Base-by-base conservation (phyloP, 2,888 invertebrate genomes). In the Tachystola acroxantha region DNA sequence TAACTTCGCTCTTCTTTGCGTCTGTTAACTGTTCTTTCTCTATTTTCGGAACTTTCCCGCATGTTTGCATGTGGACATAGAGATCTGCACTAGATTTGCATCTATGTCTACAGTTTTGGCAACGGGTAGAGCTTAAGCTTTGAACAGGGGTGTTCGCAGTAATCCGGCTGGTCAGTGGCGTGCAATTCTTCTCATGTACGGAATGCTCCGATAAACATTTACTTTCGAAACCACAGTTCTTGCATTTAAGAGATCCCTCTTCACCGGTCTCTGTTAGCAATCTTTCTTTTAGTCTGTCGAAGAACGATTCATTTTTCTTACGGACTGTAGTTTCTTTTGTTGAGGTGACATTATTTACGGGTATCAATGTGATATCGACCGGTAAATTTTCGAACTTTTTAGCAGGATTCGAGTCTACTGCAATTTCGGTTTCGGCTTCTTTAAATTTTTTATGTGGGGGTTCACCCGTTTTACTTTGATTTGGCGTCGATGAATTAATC, bases 81-180 rank as follows among this genome's bases (percentile, higher is more conserved):
- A 96, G 86, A 76, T 95, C 96, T 2, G 91, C 89, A 52, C 94
- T 94, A 14, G 94, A 94, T 78, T 96, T 96, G 74, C 95, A 96
- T 42, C 95, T 89, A 68, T 94, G 95, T 46, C 95, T 90, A 69
- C 96, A 96, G 65, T 93, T 92, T 72, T 95, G 95, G 67, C 96
- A 96, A 40, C 96, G 89, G 33, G 94, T 93, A 9, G 94, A 93
- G 45, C 92, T 90, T 55, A 88, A 71, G 50, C 81, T 88, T 30
- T 87, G 69, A 42, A 80, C 76, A 22, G 86, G 59, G 5, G 88
- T 67, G 46, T 72, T 84, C 30, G 74, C 45, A 34, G 65, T 54
- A 27, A 64, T 54, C 40, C 76, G 67, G 64, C 85, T 89, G 26
- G 86, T 58, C 24, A 86, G 73, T 41, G 78, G 68, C 43, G 89